These are phyloP conservation scores for Spodoptera litura DNA, from an alignment of 1,140 invertebrate genomes.

Conservation along the genomic window DNA sequence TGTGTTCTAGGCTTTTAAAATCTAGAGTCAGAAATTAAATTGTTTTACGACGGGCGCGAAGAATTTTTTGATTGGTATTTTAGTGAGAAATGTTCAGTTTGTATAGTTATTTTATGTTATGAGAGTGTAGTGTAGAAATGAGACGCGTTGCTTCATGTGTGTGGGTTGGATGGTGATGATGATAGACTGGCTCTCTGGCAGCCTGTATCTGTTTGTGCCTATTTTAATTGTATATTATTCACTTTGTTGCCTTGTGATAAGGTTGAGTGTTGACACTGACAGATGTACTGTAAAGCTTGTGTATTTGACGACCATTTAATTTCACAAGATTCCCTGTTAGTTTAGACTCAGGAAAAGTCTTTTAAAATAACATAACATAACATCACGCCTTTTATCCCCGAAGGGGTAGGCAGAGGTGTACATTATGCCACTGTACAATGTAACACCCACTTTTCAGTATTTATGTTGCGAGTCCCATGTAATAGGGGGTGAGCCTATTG, in stretches of 20 bases:
- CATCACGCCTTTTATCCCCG: too few relatives aligned
- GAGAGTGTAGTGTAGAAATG: not conserved
- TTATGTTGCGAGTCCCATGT: too few relatives aligned
- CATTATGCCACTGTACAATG: too few relatives aligned
- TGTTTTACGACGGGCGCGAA: not conserved
- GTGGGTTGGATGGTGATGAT: slow-evolving; percentile 10
- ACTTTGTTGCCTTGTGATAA: not conserved
- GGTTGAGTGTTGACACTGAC: not conserved
- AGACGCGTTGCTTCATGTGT: not conserved
- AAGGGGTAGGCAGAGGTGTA: too few relatives aligned
- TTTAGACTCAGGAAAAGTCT: too few relatives aligned
- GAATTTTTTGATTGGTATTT: slow-evolving; percentile 17
- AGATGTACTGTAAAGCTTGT: not conserved
- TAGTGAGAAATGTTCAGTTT: not conserved
- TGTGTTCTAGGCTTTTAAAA: slow-evolving; percentile 2
- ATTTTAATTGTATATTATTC: slow-evolving; percentile 19
- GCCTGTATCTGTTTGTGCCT: not conserved
- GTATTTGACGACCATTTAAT: too few relatives aligned
- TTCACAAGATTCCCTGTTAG: too few relatives aligned
- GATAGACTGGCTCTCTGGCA: not conserved
- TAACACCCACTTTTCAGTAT: too few relatives aligned
- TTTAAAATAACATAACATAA: too few relatives aligned
- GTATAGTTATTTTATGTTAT: not conserved
- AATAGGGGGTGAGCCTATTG: too few relatives aligned
- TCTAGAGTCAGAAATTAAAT: not conserved